Percentiles rank a stretch among this genome's conserved stretches.
Evolutionary conservation across 2,888 invertebrate species (phyloP).

Genomic region (Apodemia mormo): DNA sequence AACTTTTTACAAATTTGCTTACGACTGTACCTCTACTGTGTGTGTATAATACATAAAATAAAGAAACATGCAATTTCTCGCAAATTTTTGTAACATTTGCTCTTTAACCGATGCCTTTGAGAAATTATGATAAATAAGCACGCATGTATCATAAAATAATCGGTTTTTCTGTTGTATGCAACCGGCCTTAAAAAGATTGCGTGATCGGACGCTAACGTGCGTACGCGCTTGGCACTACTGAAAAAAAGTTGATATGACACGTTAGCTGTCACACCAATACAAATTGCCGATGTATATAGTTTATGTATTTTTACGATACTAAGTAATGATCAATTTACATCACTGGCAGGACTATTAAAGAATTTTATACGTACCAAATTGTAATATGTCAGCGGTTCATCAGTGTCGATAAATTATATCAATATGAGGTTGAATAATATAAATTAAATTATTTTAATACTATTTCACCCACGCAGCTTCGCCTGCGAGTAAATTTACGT

Average conservation of each 20-base stretch:
- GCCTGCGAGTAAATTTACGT: too few species aligned
- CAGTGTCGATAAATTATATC: too few species aligned
- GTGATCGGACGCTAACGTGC: conserved; percentile 45
- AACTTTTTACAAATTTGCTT: not conserved
- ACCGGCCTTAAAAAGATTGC: conserved; percentile 48
- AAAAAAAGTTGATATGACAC: conserved; percentile 30
- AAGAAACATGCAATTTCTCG: not conserved
- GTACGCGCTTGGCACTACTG: conserved; percentile 29
- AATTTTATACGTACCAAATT: not conserved
- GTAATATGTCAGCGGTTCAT: too few species aligned
- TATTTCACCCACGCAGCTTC: too few species aligned
- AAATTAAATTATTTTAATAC: too few species aligned
- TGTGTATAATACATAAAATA: not conserved
- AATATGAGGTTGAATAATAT: too few species aligned
- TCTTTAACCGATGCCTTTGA: conserved; percentile 28
- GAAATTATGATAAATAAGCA: conserved; percentile 34
- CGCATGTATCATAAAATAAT: conserved; percentile 37
- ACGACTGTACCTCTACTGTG: not conserved
- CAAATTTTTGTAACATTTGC: conserved; percentile 1
- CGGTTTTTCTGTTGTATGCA: conserved; percentile 39
- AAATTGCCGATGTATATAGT: conserved; percentile 4
- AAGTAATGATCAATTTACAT: not conserved
- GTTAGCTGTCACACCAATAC: conserved; percentile 33
- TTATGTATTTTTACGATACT: not conserved
- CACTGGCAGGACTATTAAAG: not conserved